Evolutionary conservation across 2,888 invertebrate genomes (phyloP).

Genomic region (Crepidodera aurea): DNA sequence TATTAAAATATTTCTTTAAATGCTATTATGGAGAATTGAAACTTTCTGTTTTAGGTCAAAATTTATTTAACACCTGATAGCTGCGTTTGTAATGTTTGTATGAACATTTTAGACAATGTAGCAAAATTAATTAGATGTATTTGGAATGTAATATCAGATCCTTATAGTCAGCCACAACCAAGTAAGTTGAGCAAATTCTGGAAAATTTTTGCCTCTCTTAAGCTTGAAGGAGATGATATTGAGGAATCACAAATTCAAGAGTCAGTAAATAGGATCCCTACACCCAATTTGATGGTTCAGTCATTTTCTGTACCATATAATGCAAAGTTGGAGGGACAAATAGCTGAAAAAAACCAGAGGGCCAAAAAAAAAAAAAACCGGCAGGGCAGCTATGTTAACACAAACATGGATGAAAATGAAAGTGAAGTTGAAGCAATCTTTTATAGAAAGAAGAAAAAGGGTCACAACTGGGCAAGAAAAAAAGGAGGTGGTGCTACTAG

Average conservation of each 20-base stretch:
- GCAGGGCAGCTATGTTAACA: no score
- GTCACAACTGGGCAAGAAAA: conserved; percentile 22
- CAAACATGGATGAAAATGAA: no score
- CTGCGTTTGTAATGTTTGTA: conserved; percentile 43
- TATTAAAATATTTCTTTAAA: conserved; percentile 26
- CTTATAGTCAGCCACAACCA: conserved; percentile 33
- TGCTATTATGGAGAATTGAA: not conserved
- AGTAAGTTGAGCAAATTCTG: conserved; percentile 38
- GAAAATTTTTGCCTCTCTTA: conserved; percentile 38
- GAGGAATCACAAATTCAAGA: conserved; percentile 16
- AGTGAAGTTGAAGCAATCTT: conserved; percentile 3
- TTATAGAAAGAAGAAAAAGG: conserved; percentile 20
- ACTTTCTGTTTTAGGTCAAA: conserved; percentile 15
- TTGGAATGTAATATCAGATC: conserved; percentile 38
- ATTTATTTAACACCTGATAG: conserved; percentile 36
- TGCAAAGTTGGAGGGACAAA: conserved; percentile 25
- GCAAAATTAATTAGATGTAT: conserved; percentile 40
- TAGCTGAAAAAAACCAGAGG: conserved; percentile 20
- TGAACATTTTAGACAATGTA: conserved; percentile 43
- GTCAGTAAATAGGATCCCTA: conserved; percentile 27
- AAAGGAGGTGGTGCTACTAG: not conserved
- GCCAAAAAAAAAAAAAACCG: no score
- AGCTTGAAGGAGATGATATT: conserved; percentile 30
- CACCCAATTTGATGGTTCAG: conserved; percentile 25
- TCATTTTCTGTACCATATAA: conserved; percentile 31